Evolutionary conservation across 2,113 vertebrate species (phyloP), one percentile per base, ranked within the genome.

Genomic region (Loxodonta africana): DNA sequence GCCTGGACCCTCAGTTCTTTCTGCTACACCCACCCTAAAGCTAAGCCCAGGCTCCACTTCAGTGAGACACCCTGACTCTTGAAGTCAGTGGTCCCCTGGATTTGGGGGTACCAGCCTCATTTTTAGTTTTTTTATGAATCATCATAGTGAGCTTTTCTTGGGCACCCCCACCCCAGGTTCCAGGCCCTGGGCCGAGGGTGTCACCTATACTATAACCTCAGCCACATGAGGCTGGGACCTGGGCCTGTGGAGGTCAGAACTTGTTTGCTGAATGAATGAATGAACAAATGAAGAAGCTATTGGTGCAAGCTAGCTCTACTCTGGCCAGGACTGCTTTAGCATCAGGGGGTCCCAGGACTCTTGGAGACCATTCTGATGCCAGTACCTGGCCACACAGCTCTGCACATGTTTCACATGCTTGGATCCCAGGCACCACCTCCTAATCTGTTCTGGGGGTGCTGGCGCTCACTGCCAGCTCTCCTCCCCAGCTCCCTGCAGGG

Each of bases 381-480:
- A 1, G 5, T 10, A 33, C 10, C 23, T 0, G 33, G 69, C 21
- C 21, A 1, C 30, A 12, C 8, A 60, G 5, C 2, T 5, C 62
- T 0, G 0, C 2, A 1, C 0, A 1, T 26, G 1, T 8, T 5
- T 53, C 87, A 1, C 21, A 0, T 0, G 5, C 69, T 0, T 1
- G 0, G 4, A 62, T 10, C 63, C 48, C 69, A 18, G 0, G 2
- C n/a, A 2, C 0, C 0, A 11, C 4, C 44, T 76, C 1, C 26
- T 0, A 0, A 37, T 21, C 28, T 2, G 15, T 6, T 41, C 57
- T 14, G 12, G 9, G 1, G 76, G 7, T 5, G 1, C 51, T 15
- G 6, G 28, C 1, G 17, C 12, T 20, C 18, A 12, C 44, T 0
- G 2, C 33, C 0, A 0, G 1, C 65, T 60, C 3, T 6, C 17